Conservation (phyloP, 2,113 vertebrate genomes). For the Gorilla gorilla region DNA sequence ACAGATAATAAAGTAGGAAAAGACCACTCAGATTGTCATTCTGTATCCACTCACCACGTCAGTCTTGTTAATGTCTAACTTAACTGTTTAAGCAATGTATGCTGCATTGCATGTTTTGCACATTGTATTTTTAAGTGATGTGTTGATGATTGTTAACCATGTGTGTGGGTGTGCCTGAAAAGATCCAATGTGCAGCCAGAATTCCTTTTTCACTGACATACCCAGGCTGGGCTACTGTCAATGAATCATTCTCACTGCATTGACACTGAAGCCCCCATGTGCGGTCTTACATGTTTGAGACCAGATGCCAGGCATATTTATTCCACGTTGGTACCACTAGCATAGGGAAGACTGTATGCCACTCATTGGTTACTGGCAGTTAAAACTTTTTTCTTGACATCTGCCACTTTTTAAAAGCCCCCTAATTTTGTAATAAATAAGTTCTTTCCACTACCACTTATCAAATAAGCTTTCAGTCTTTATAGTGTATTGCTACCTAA, state of each 20-base stretch:
- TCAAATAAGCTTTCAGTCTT: constrained; percentile 30
- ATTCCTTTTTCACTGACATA: neutral
- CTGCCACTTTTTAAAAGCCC: neutral
- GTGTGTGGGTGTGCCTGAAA: constrained; percentile 34
- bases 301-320: neutral
- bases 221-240: constrained; percentile 14
- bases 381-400: neutral
- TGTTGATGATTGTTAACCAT: constrained; percentile 2
- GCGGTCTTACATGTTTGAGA: neutral
- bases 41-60: constrained; percentile 59
- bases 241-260: neutral
- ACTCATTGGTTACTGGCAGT: neutral
- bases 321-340: neutral
- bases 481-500: neutral
- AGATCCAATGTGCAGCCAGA: neutral
- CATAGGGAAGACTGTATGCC: neutral
- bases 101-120: constrained; percentile 42
- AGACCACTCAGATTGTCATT: constrained; percentile 59
- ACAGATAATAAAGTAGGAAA: constrained; percentile 66
- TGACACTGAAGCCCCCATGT: neutral
- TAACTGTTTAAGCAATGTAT: constrained; percentile 27
- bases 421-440: neutral
- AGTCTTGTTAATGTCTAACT: constrained; percentile 57
- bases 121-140: constrained; percentile 26
- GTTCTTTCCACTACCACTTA: neutral